Evolutionary conservation across 2,888 invertebrate genomes (phyloP).

Genomic region (Chaitophorus viminalis): DNA sequence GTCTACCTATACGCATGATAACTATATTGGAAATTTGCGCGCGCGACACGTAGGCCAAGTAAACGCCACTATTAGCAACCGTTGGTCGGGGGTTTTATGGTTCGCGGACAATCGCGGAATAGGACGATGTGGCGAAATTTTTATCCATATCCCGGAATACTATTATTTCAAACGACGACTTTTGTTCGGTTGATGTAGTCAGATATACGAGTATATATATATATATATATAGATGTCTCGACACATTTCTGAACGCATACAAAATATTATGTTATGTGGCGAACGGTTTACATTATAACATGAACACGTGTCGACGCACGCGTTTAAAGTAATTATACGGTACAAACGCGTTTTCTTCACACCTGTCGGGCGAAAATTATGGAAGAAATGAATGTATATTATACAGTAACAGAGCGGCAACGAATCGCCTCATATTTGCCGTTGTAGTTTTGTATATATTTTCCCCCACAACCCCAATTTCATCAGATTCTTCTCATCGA

Average conservation of each 20-base stretch:
- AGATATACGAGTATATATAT: too few species aligned
- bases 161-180: too few species aligned
- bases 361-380: conserved; percentile 27
- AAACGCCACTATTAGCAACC: background rate
- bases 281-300: background rate
- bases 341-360: conserved; percentile 11
- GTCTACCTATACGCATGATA: background rate
- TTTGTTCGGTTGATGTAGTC: too few species aligned
- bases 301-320: background rate
- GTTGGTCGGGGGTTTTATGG: too few species aligned
- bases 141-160: too few species aligned
- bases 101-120: too few species aligned
- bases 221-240: too few species aligned
- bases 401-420: background rate
- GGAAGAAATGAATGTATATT: background rate
- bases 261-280: background rate
- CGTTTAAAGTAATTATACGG: conserved; percentile 5
- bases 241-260: background rate
- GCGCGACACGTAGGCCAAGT: background rate
- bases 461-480: conserved; percentile 1
- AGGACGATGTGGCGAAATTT: too few species aligned
- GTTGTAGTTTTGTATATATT: background rate
- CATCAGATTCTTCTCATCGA: background rate
- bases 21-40: background rate
- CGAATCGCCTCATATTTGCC: background rate